These are phyloP conservation scores for Ophiothrix spiculata DNA, from an alignment of 35 echinoderm and acorn worm genomes.

Conservation along the genomic window DNA sequence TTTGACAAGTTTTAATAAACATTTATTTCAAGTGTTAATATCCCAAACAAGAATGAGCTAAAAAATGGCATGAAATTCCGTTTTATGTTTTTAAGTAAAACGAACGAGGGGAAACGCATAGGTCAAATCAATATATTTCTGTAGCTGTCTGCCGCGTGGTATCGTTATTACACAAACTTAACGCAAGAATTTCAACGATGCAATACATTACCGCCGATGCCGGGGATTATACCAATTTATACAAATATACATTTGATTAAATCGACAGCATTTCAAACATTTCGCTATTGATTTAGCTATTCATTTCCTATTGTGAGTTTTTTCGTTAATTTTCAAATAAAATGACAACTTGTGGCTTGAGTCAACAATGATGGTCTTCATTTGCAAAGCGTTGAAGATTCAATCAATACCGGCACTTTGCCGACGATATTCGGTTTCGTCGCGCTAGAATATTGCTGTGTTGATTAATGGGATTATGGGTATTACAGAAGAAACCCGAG, in stretches of 20 bases:
- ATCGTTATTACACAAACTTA: not conserved
- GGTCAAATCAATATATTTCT: not conserved
- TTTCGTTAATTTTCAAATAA: slow-evolving; percentile 10
- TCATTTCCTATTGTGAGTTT: not conserved
- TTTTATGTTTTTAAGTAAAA: not conserved
- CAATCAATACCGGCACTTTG: not conserved
- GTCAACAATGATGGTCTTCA: slow-evolving; percentile 7
- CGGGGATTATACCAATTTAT: slow-evolving; percentile 3
- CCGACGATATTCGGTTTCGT: not conserved
- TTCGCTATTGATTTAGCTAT: not conserved
- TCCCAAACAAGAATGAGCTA: not conserved
- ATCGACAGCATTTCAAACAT: not conserved
- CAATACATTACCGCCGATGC: not conserved
- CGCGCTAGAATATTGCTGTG: not conserved
- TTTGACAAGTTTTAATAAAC: no score
- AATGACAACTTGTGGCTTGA: not conserved
- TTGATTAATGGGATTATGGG: slow-evolving; percentile 12
- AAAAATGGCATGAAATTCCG: not conserved
- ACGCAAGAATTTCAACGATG: not conserved
- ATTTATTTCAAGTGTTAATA: no score
- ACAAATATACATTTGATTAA: not conserved
- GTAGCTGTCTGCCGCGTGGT: not conserved
- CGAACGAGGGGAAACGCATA: not conserved
- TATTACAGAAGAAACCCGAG: not conserved
- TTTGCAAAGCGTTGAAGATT: not conserved